These are phyloP conservation scores for Hirtodrosophila alboralis DNA, from an alignment of 2,888 invertebrate genomes.

Conservation along the genomic window DNA sequence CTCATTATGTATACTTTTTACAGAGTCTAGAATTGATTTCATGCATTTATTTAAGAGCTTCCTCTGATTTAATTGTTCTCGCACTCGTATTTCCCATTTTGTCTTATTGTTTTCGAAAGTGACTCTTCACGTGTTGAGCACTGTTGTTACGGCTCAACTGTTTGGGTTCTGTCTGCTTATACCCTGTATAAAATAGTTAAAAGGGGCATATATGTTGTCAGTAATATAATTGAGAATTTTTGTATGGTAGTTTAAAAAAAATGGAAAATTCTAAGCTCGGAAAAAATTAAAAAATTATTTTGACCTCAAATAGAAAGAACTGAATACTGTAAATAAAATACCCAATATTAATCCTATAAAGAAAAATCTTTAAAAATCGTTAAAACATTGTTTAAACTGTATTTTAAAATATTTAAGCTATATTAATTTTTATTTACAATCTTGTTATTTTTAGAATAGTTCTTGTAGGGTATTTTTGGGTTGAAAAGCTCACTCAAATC, in stretches of 20 bases:
- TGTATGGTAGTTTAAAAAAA: no score
- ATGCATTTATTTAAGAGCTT: conserved; percentile 37
- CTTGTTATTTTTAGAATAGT: neutral
- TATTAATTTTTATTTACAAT: no score
- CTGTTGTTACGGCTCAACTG: conserved; percentile 74
- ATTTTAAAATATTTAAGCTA: no score
- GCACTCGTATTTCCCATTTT: conserved; percentile 26
- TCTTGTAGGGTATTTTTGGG: conserved; percentile 18
- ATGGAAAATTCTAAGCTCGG: no score
- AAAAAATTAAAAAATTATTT: no score
- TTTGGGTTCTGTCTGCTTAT: conserved; percentile 13
- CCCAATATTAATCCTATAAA: no score
- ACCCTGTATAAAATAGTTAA: conserved; percentile 13
- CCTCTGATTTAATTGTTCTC: conserved; percentile 44
- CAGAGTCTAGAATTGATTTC: neutral
- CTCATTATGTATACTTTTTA: neutral
- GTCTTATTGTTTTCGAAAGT: conserved; percentile 55
- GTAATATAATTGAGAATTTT: no score
- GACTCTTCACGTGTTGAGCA: conserved; percentile 61
- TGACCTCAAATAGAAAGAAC: no score
- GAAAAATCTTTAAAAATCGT: no score
- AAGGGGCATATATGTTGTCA: neutral
- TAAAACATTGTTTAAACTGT: no score
- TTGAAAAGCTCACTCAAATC: neutral
- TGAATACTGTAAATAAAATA: no score